phyloP scores from a whole-genome alignment of 35 echinoderm and acorn worm species.

The Diadema setosum region DNA sequence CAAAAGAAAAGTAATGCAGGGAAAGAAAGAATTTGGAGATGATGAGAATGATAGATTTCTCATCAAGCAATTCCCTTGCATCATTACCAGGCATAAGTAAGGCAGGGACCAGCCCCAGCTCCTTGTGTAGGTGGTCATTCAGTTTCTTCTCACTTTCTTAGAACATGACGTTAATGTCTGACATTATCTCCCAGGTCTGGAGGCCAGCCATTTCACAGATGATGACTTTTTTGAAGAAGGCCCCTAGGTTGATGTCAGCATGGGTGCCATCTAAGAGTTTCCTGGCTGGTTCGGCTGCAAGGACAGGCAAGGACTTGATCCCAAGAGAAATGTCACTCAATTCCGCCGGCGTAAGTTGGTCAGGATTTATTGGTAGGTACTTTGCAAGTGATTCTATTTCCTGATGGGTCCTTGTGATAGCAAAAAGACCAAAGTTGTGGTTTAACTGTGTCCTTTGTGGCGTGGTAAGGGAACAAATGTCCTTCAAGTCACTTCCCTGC shows the following conservation, averaged over 20 bases:
- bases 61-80: neutral
- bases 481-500: slow-evolving; percentile 24
- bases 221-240: slow-evolving; percentile 43
- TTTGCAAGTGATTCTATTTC: neutral
- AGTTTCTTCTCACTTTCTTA: neutral
- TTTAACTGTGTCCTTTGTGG: neutral
- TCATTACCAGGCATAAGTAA: slow-evolving; percentile 49
- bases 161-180: slow-evolving; percentile 5
- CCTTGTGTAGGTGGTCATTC: neutral
- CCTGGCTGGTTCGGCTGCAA: neutral
- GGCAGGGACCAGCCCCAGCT: neutral
- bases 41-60: neutral
- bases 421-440: neutral
- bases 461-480: slow-evolving; percentile 26
- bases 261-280: slow-evolving; percentile 43
- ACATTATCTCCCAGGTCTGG: neutral
- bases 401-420: neutral
- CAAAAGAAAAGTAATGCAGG: too few species aligned
- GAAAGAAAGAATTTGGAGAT: neutral
- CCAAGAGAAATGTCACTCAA: neutral
- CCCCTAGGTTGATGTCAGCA: slow-evolving; percentile 38
- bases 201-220: slow-evolving; percentile 22
- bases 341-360: neutral
- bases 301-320: neutral
- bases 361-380: slow-evolving; percentile 14